Evolutionary conservation across 2,797 vertebrate species (phyloP).

Genomic region (Ambastaia sidthimunki): DNA sequence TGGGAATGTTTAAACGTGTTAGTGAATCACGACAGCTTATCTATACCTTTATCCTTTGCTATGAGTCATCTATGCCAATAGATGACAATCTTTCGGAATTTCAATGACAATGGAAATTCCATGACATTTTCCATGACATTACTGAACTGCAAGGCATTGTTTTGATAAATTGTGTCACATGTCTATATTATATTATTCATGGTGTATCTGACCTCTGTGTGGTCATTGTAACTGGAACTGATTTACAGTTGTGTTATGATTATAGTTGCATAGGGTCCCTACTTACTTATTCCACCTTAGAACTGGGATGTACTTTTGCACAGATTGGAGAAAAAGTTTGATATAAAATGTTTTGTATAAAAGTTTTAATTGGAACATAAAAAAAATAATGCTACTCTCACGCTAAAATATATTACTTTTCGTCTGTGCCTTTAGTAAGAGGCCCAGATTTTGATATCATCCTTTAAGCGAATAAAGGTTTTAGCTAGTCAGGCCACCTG

Average conservation of each 20-base stretch:
- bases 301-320: too few species aligned
- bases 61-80: neutral
- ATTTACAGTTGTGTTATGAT: neutral
- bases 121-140: constrained; percentile 8
- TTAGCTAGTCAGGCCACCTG: neutral
- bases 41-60: neutral
- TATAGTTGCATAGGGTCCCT: too few species aligned
- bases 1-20: constrained; percentile 6
- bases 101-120: neutral
- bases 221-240: neutral
- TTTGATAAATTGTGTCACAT: neutral
- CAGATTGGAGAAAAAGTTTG: neutral
- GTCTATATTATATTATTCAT: neutral
- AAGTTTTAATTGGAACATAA: neutral
- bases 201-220: neutral
- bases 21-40: constrained; percentile 11
- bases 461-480: constrained; percentile 1
- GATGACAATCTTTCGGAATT: too few species aligned
- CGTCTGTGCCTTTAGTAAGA: constrained; percentile 5
- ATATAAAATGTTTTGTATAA: neutral
- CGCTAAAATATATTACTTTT: neutral
- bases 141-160: neutral
- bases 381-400: neutral
- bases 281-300: too few species aligned
- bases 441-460: constrained; percentile 10